Conservation (phyloP, 2,113 vertebrate species). For the Hippocampus barbouri region DNA sequence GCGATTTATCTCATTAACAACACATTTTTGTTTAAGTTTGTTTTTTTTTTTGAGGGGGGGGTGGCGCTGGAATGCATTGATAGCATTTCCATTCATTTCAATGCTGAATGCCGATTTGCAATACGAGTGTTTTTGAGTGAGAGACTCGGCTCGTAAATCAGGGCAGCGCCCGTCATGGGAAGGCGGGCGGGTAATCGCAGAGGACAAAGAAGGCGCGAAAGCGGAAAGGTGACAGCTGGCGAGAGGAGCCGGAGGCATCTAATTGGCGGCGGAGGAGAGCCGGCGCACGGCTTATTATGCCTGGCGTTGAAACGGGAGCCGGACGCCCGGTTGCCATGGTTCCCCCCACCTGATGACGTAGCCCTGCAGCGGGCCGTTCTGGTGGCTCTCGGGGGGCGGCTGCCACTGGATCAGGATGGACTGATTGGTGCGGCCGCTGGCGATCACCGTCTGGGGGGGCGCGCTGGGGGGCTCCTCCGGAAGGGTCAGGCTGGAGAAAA, state of each 20-base stretch:
- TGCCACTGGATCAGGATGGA: constrained; percentile 99
- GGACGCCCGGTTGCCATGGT: constrained; percentile 16
- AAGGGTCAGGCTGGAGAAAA: constrained; percentile 78
- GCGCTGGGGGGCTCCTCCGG: constrained; percentile 94
- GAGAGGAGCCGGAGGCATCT: constrained; percentile 43
- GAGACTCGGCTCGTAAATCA: background rate
- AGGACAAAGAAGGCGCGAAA: constrained; percentile 2
- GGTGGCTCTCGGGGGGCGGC: constrained; percentile 89
- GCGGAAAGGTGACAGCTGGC: constrained; percentile 41
- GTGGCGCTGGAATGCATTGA: too few species aligned
- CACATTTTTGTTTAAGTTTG: too few species aligned
- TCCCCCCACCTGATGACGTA: constrained; percentile 87
- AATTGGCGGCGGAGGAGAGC: constrained; percentile 51
- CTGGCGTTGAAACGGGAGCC: constrained; percentile 31
- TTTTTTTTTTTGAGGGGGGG: too few species aligned
- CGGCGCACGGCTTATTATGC: constrained; percentile 51
- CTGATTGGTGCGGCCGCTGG: constrained; percentile 95
- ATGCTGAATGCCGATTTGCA: background rate
- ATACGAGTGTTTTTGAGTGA: background rate
- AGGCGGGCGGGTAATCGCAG: background rate
- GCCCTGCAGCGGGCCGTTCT: constrained; percentile 91
- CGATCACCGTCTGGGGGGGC: constrained; percentile 92
- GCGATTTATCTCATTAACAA: too few species aligned
- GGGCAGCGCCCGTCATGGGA: constrained; percentile 12
- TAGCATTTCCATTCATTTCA: background rate